phyloP scores from a whole-genome alignment of 2,888 invertebrate species.

The Cephalotes varians region DNA sequence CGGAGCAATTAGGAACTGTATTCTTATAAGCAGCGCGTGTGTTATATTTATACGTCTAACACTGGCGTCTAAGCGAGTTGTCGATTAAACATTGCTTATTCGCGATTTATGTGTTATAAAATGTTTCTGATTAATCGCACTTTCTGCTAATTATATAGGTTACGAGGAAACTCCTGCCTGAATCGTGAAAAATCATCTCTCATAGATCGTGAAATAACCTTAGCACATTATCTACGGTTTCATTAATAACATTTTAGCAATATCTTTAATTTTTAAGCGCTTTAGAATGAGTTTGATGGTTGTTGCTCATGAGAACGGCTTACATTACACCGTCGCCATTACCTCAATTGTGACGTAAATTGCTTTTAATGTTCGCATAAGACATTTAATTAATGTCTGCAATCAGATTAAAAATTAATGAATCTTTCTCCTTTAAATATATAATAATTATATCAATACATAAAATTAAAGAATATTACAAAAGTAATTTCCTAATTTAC shows the following conservation, averaged over 20 bases:
- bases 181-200: constrained; percentile 15
- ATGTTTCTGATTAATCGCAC: constrained; percentile 39
- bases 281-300: constrained; percentile 60
- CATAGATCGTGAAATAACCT: neutral
- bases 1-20: constrained; percentile 70
- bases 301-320: constrained; percentile 55
- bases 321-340: neutral
- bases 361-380: neutral
- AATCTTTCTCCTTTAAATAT: neutral
- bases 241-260: constrained; percentile 9
- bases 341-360: neutral
- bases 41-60: constrained; percentile 16
- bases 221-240: neutral
- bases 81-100: constrained; percentile 23
- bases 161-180: neutral
- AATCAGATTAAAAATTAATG: neutral
- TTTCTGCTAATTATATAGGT: neutral
- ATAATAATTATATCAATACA: neutral
- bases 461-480: neutral
- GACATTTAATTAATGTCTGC: neutral
- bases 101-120: neutral
- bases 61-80: constrained; percentile 38
- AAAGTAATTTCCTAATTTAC: neutral
- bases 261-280: constrained; percentile 14
- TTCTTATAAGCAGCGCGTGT: constrained; percentile 53